Evolutionary conservation across 2,797 vertebrate genomes (phyloP).

Genomic region (Eidolon dupreanum): DNA sequence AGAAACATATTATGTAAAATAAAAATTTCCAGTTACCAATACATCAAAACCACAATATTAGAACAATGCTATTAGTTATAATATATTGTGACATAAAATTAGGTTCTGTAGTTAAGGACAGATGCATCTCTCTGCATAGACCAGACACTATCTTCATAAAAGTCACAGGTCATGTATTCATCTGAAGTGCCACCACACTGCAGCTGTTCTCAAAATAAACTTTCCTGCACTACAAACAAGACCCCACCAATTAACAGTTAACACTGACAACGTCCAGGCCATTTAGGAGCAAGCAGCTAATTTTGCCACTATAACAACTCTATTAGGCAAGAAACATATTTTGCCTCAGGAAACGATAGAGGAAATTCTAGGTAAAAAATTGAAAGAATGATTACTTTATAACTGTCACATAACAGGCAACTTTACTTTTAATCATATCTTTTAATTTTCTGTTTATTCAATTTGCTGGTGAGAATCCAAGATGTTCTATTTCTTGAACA

Average conservation of each 20-base stretch:
- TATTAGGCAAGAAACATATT: neutral
- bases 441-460: slow-evolving; percentile 3
- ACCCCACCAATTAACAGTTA: slow-evolving; percentile 36
- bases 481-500: slow-evolving; percentile 13
- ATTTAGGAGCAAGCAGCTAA: slow-evolving; percentile 14
- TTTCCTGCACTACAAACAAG: slow-evolving; percentile 46
- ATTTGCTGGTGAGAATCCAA: slow-evolving; percentile 1
- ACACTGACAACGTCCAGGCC: slow-evolving; percentile 63
- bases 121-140: neutral
- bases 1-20: neutral
- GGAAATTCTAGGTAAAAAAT: slow-evolving; percentile 2
- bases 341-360: neutral
- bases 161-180: slow-evolving; percentile 21
- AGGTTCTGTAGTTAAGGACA: slow-evolving; percentile 10
- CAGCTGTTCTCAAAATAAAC: slow-evolving; percentile 23
- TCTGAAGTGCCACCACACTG: neutral
- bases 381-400: neutral
- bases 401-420: neutral
- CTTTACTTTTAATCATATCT: neutral
- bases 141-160: neutral
- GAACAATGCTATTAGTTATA: slow-evolving; percentile 14
- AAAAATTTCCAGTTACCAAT: neutral
- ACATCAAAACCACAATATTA: neutral
- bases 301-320: neutral
- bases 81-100: slow-evolving; percentile 12